Base-by-base conservation (phyloP, 2,797 vertebrate genomes). In the Gymnoscopelus braueri region DNA sequence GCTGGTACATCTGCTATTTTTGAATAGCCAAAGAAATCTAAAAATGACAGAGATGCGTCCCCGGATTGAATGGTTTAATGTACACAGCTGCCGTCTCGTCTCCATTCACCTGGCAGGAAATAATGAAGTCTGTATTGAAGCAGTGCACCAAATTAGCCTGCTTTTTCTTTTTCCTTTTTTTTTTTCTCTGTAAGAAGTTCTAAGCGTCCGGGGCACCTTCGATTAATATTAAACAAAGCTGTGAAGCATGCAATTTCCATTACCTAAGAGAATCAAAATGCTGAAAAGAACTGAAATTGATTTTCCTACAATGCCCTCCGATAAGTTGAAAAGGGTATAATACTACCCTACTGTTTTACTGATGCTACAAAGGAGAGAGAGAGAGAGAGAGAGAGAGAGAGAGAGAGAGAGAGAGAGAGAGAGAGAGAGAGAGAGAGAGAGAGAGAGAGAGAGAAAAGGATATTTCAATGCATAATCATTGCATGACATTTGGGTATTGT, bases 201-300 rank as follows among this genome's bases (percentile, higher is more conserved):
- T 59, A 12, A 85, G 80, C 74, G 89, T 85, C 77, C 69, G 62
- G 83, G 77, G 66, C 75, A 85, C 84, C 82, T 89, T 84, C 79
- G 79, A 89, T 89, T 87, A 81, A 89, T 89, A 90, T 88, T 87
- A 89, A 89, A 91, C 80, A 84, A 75, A 82, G 80, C 88, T 80
- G 60, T 90, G 84, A 85, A 92, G 84, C 90, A 87, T 92, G 89
- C 86, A 88, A 84, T 92, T 91, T 90, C 87, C 92, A 92, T 93
- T 91, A 91, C 77, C 81, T 81, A 84, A 84, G 78, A 86, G 83
- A 90, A 88, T 89, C 79, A 90, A 88, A 89, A 89, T 35, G 56
- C 66, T 77, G 71, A 87, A 90, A 89, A 85, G 71, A 76, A 80
- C 71, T 85, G 44, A 87, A 91, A 89, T 89, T 86, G 85, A 89